These are phyloP conservation scores for Cosmia trapezina DNA, from an alignment of 2,888 invertebrate species.

Conservation along the genomic window DNA sequence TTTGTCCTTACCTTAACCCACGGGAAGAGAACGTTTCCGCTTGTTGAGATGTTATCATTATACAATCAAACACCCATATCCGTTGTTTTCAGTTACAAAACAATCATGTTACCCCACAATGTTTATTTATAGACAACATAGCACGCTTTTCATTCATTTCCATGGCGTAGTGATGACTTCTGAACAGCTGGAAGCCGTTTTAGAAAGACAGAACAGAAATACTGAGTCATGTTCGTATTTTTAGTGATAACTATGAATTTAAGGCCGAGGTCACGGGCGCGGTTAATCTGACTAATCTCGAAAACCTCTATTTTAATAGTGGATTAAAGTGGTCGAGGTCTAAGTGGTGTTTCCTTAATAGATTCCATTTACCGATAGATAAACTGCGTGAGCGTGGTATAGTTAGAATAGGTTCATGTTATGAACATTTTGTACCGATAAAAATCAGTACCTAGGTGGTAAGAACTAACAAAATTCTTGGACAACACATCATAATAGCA, in stretches of 20 bases:
- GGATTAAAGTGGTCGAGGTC: constrained; percentile 52
- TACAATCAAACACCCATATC: constrained; percentile 72
- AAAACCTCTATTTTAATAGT: constrained; percentile 59
- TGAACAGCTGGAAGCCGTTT: constrained; percentile 58
- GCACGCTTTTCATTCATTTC: constrained; percentile 60
- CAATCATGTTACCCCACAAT: constrained; percentile 50
- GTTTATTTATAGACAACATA: constrained; percentile 60
- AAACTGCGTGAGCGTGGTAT: constrained; percentile 30
- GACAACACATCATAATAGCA: not conserved
- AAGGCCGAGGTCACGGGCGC: constrained; percentile 79
- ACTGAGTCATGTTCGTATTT: constrained; percentile 69
- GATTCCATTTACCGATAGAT: constrained; percentile 59
- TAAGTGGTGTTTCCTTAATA: constrained; percentile 60
- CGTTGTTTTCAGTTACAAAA: constrained; percentile 67
- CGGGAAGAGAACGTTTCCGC: constrained; percentile 75
- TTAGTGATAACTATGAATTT: constrained; percentile 75
- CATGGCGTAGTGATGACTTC: constrained; percentile 53
- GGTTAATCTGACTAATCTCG: constrained; percentile 58
- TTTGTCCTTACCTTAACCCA: constrained; percentile 63
- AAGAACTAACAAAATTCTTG: constrained; percentile 14
- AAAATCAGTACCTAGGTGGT: constrained; percentile 27
- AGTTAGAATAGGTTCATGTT: constrained; percentile 26
- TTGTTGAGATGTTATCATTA: constrained; percentile 69
- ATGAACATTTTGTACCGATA: constrained; percentile 40
- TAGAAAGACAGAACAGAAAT: constrained; percentile 53